Base-by-base conservation (phyloP, 2,888 invertebrate genomes). In the Sthenelais limicola region DNA sequence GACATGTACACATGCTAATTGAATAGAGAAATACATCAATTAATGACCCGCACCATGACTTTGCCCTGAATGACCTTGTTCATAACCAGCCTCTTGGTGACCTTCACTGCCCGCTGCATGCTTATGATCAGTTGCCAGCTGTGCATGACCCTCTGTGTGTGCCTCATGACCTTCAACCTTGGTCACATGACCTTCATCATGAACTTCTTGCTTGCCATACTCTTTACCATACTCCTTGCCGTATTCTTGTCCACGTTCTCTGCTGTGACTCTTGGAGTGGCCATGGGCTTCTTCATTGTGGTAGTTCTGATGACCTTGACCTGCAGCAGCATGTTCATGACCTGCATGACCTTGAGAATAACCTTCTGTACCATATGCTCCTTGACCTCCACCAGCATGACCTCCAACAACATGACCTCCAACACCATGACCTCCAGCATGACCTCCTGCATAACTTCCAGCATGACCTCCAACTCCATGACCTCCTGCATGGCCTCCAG, bases 161-260 rank as follows among this genome's bases (percentile, higher is more conserved):
- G 32, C 56, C 5, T 28, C 21, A 4, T 56, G 56, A 28, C 15
- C 56, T 32, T 7, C 56, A 28, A n/a, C 56, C 9, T 18, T 1
- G 9, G 56, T 21, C 4, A 18, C 30, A 2, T 32, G 3, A 2
- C 18, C 56, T 7, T 5, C 32, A 30, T 32, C 9, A 21, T 56
- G 56, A 2, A 21, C 56, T 12, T 30, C 30, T 33, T 56, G 32
- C 21, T 28, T 56, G 7, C 32, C 56, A 32, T 56, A 56, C 32
- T 56, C 56, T 18, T 32, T 56, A 5, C 56, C 56, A 32, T 56
- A 56, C 21, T 56, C 56, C 56, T 32, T 32, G 18, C 56, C 56
- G 18, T 56, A 56, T 33, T 56, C 56, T 18, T 56, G 30, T 4
- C 56, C 56, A 3, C 18, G 56, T 24, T 56, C 56, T 3, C 18